Conservation (phyloP, 2,797 vertebrate genomes). For the Etheostoma perlongum region DNA sequence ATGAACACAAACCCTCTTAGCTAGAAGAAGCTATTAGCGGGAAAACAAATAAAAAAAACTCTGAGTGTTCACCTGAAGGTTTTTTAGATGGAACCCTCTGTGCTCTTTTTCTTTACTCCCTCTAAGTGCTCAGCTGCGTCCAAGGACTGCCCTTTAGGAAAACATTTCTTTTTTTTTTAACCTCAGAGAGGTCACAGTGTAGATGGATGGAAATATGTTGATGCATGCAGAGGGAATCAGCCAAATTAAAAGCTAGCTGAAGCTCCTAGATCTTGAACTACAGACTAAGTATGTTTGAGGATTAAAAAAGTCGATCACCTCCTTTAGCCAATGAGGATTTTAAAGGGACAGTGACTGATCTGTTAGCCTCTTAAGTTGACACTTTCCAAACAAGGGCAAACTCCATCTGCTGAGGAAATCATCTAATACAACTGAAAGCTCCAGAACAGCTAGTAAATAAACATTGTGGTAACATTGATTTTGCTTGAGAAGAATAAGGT, state of each 20-base stretch:
- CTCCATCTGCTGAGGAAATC: too few species aligned
- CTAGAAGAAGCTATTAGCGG: constrained; percentile 37
- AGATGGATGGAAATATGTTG: constrained; percentile 1
- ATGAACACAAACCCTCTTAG: not conserved
- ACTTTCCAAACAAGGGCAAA: not conserved
- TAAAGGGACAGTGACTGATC: constrained; percentile 58
- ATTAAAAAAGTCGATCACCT: constrained; percentile 75
- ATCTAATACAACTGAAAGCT: too few species aligned
- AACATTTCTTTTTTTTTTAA: constrained; percentile 23
- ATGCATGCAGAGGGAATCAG: constrained; percentile 14
- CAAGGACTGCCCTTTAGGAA: not conserved
- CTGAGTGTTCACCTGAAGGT: constrained; percentile 47
- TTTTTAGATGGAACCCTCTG: constrained; percentile 39
- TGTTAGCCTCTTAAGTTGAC: not conserved
- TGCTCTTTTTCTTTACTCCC: constrained; percentile 12
- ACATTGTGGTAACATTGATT: too few species aligned
- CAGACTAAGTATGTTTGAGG: constrained; percentile 49
- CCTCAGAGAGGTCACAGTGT: constrained; percentile 26
- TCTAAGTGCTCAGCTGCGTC: constrained; percentile 38
- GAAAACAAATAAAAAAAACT: not conserved
- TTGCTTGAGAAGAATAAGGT: too few species aligned
- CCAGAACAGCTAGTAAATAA: too few species aligned
- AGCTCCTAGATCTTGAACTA: constrained; percentile 46
- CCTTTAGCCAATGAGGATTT: constrained; percentile 64
- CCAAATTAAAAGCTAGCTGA: constrained; percentile 40